phyloP scores from a whole-genome alignment of 2,888 invertebrate genomes.

The Cistogaster globosa region DNA sequence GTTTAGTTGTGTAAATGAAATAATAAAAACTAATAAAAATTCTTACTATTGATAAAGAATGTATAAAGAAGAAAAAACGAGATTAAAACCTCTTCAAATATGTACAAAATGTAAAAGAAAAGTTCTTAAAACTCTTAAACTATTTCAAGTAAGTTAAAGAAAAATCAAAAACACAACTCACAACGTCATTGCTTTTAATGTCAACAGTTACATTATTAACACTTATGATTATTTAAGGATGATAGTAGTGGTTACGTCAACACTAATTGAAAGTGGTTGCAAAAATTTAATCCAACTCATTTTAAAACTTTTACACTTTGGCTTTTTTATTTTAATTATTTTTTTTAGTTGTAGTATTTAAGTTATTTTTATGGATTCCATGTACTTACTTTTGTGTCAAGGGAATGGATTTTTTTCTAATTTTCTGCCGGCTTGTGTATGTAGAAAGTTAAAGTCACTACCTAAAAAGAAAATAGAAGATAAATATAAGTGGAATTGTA shows the following conservation, averaged over 20 bases:
- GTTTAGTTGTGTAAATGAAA: no score
- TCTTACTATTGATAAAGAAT: no score
- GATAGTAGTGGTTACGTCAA: slow-evolving; percentile 47
- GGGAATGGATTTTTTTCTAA: slow-evolving; percentile 1
- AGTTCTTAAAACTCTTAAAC: no score
- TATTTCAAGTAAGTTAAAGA: no score
- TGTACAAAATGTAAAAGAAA: no score
- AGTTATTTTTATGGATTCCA: slow-evolving; percentile 30
- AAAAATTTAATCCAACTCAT: slow-evolving; percentile 50
- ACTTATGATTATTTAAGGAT: slow-evolving; percentile 22
- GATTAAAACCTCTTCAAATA: no score
- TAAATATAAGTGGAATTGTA: slow-evolving; percentile 9
- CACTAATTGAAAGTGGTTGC: slow-evolving; percentile 57
- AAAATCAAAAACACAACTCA: no score
- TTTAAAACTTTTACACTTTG: neutral
- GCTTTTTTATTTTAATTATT: slow-evolving; percentile 20
- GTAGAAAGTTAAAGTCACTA: slow-evolving; percentile 10
- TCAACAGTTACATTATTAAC: neutral
- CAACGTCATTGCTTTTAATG: no score
- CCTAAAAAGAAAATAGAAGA: slow-evolving; percentile 23
- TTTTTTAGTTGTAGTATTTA: slow-evolving; percentile 2
- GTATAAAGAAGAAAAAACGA: no score
- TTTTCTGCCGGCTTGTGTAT: neutral
- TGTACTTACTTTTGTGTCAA: neutral
- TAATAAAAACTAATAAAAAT: no score